A percentile compares a stretch with the other conserved stretches of the same genome.
phyloP scores from a whole-genome alignment of 2,113 vertebrate genomes.

The Bubalus kerabau region DNA sequence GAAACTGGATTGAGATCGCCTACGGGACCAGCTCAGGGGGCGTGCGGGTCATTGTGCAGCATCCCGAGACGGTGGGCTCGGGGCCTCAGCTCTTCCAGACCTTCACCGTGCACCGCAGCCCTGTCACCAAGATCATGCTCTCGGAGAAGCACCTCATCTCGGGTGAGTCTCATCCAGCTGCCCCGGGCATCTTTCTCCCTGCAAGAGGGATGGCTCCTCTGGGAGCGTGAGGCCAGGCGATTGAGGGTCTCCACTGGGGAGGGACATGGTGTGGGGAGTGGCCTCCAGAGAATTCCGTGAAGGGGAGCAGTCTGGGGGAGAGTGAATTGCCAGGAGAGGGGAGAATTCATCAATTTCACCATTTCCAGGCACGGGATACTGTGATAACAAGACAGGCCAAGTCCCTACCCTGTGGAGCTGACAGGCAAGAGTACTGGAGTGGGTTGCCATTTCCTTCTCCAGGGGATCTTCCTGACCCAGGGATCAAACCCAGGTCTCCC shows the following conservation, averaged over 20 bases:
- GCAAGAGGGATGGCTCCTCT: too few relatives aligned
- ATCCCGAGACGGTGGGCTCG: conserved; percentile 92
- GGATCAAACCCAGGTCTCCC: neutral
- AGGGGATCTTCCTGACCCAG: neutral
- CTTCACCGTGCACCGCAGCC: conserved; percentile 93
- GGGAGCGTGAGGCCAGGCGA: rapidly evolving
- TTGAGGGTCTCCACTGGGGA: neutral
- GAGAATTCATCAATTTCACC: neutral
- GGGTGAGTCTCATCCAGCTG: conserved; percentile 59
- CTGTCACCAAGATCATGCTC: conserved; percentile 93
- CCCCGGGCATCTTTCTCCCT: rapidly evolving
- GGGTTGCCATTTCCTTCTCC: neutral
- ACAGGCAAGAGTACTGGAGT: neutral
- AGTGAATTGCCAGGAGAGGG: neutral
- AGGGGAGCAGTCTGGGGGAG: neutral
- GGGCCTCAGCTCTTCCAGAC: conserved; percentile 95
- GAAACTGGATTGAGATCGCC: conserved; percentile 95
- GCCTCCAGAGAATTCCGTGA: neutral
- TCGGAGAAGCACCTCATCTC: conserved; percentile 94
- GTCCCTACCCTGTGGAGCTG: neutral
- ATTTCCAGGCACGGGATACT: neutral
- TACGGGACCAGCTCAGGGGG: conserved; percentile 92
- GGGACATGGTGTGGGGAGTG: neutral
- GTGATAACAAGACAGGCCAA: neutral
- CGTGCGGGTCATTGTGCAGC: conserved; percentile 93